These are phyloP conservation scores for Epinotia nisella DNA, from an alignment of 2,888 invertebrate species.

Conservation along the genomic window DNA sequence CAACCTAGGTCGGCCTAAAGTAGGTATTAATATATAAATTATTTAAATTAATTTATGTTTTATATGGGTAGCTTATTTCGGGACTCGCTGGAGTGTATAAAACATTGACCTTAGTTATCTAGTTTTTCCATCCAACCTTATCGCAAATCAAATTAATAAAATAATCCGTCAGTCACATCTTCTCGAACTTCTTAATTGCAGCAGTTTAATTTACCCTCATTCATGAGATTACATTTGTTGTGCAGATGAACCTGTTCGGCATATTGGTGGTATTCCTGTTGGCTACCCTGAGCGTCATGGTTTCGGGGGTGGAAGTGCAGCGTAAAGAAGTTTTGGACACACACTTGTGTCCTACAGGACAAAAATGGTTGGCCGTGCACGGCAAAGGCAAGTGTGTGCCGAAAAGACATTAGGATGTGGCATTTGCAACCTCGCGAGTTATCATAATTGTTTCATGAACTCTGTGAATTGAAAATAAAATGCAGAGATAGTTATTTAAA, in stretches of 20 bases:
- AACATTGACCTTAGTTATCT: too few species aligned
- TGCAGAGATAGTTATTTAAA: neutral
- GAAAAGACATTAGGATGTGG: neutral
- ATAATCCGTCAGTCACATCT: too few species aligned
- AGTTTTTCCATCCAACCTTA: too few species aligned
- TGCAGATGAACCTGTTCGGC: conserved; percentile 22
- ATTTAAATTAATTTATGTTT: too few species aligned
- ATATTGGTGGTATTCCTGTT: neutral
- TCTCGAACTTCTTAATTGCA: too few species aligned
- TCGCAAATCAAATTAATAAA: too few species aligned
- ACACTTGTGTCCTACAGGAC: neutral
- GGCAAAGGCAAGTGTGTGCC: neutral
- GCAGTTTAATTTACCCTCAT: too few species aligned
- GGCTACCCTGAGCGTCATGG: neutral
- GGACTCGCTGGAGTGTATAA: too few species aligned
- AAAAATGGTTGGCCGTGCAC: neutral
- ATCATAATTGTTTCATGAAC: neutral
- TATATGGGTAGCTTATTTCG: too few species aligned
- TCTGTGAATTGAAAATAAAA: neutral
- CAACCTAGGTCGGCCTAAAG: too few species aligned
- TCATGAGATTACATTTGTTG: neutral
- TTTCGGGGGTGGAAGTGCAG: neutral
- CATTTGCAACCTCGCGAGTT: neutral
- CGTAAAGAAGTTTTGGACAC: neutral
- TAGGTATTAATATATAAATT: too few species aligned